Evolutionary conservation across 2,113 vertebrate species (phyloP).

Genomic region (Zosterops japonicus): DNA sequence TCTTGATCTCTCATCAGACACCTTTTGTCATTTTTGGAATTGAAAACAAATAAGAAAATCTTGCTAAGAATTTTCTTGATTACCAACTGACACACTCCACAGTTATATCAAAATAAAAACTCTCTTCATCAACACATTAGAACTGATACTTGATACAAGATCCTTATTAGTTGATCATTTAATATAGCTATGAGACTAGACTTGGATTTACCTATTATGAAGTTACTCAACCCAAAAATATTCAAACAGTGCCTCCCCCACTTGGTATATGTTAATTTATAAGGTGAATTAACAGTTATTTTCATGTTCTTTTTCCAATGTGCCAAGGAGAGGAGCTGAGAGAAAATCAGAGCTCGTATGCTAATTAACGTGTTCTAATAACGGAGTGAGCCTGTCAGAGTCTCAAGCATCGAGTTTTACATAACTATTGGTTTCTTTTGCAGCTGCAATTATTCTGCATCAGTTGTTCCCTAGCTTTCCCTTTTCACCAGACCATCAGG

Average conservation of each 20-base stretch:
- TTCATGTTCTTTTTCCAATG: not conserved
- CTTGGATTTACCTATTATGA: constrained; percentile 46
- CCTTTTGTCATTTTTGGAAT: not conserved
- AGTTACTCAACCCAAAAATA: constrained; percentile 61
- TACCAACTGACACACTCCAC: not conserved
- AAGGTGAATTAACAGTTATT: constrained; percentile 67
- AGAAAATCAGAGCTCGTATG: not conserved
- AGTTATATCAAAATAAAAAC: constrained; percentile 14
- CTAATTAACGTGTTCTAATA: constrained; percentile 56
- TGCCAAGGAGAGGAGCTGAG: constrained; percentile 3
- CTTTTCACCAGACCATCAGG: not conserved
- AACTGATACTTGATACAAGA: constrained; percentile 50
- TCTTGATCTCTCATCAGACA: not conserved
- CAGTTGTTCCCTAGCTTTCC: not conserved
- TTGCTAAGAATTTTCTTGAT: not conserved
- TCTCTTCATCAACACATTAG: constrained; percentile 13
- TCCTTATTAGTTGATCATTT: constrained; percentile 68
- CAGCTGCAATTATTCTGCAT: constrained; percentile 1
- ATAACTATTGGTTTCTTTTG: not conserved
- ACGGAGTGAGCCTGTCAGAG: not conserved
- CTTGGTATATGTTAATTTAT: constrained; percentile 71
- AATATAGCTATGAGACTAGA: constrained; percentile 30
- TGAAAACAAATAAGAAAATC: not conserved
- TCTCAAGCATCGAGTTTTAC: not conserved
- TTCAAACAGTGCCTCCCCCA: not conserved